Evolutionary conservation across 2,888 invertebrate genomes (phyloP).

Genomic region (Azorinus chamasolen): DNA sequence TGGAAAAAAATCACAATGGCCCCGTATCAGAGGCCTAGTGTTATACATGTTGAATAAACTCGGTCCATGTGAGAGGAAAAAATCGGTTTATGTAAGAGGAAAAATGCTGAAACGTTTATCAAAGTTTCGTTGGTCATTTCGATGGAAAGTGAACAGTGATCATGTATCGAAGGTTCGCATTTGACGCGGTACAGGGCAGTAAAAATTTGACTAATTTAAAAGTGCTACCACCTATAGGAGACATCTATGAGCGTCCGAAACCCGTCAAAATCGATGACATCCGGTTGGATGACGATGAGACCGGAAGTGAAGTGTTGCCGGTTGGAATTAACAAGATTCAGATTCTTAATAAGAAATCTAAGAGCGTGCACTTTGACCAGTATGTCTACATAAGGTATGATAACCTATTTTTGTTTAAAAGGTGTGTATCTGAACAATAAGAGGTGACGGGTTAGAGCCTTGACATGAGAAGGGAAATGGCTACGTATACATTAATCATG

Average conservation of each 20-base stretch:
- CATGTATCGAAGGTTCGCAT: conserved; percentile 49
- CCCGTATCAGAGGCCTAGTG: too few relatives aligned
- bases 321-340: conserved; percentile 44
- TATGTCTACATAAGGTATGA: conserved; percentile 61
- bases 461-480: too few relatives aligned
- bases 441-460: too few relatives aligned
- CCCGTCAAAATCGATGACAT: conserved; percentile 28
- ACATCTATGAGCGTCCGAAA: conserved; percentile 8
- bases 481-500: too few relatives aligned
- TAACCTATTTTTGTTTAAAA: too few relatives aligned
- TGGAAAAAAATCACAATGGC: too few relatives aligned
- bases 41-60: too few relatives aligned
- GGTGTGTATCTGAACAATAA: too few relatives aligned
- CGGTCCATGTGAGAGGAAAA: too few relatives aligned
- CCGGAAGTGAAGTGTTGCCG: conserved; percentile 11
- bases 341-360: conserved; percentile 51
- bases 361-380: conserved; percentile 61
- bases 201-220: conserved; percentile 49
- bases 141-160: neutral
- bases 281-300: neutral
- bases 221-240: conserved; percentile 56
- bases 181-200: conserved; percentile 49
- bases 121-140: too few relatives aligned
- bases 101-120: too few relatives aligned
- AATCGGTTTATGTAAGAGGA: too few relatives aligned